These are phyloP conservation scores for Botrylloides violaceus DNA, from an alignment of 23 tunicate genomes.

Conservation along the genomic window DNA sequence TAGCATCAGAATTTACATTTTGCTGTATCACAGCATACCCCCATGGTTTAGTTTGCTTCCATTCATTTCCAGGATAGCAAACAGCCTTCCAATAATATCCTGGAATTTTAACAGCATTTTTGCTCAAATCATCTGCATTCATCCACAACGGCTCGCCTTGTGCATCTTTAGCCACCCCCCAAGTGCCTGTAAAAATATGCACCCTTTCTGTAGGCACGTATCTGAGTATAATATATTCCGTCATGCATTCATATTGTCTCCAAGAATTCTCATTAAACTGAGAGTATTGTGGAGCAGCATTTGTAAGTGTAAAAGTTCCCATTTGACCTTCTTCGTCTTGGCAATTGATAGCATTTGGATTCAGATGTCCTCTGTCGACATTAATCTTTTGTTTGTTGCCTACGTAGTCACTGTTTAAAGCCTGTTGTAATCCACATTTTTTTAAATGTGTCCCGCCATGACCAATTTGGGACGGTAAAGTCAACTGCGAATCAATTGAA, in stretches of 20 bases:
- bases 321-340: constrained; percentile 52
- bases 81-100: constrained; percentile 95
- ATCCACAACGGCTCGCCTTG: constrained; percentile 58
- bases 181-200: constrained; percentile 81
- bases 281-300: constrained; percentile 93
- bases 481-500: neutral
- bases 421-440: constrained; percentile 54
- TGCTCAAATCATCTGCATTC: constrained; percentile 17
- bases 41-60: constrained; percentile 40
- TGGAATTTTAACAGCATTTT: constrained; percentile 78
- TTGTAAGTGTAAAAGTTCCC: constrained; percentile 86
- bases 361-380: constrained; percentile 80
- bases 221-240: constrained; percentile 44
- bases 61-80: constrained; percentile 83
- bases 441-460: constrained; percentile 13
- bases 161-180: constrained; percentile 54
- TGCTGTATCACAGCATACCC: constrained; percentile 58
- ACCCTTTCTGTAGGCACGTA: constrained; percentile 54
- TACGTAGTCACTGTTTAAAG: constrained; percentile 57
- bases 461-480: constrained; percentile 42
- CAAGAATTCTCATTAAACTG: constrained; percentile 66
- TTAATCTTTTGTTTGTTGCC: constrained; percentile 33
- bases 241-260: constrained; percentile 81
- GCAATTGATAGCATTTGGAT: constrained; percentile 77
- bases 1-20: constrained; percentile 23